Evolutionary conservation across 2,888 invertebrate genomes (phyloP).

Genomic region (Capitulum mitella): DNA sequence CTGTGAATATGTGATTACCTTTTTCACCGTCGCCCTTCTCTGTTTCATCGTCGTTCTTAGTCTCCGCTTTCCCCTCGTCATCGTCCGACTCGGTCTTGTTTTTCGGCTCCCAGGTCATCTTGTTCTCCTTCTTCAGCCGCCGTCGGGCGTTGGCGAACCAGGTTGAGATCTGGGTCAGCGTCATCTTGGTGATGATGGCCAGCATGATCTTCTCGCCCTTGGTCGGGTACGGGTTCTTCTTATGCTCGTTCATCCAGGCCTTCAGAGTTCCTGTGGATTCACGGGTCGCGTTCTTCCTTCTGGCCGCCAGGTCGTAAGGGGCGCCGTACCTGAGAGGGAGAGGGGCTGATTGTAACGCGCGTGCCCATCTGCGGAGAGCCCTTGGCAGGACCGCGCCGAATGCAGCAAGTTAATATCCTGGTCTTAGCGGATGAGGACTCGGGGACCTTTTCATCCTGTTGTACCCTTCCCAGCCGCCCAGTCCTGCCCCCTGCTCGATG

Average conservation of each 20-base stretch:
- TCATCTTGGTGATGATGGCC: constrained; percentile 93
- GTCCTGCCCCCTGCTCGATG: no score
- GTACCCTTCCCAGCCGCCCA: no score
- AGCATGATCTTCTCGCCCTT: constrained; percentile 94
- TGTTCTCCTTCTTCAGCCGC: constrained; percentile 91
- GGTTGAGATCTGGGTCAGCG: constrained; percentile 60
- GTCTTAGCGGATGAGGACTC: no score
- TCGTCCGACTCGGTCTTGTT: constrained; percentile 84
- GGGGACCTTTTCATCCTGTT: no score
- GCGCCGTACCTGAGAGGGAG: constrained; percentile 48
- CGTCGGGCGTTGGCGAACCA: constrained; percentile 91
- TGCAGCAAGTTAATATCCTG: no score
- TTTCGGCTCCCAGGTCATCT: constrained; percentile 95
- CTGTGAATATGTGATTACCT: constrained; percentile 3
- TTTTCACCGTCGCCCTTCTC: constrained; percentile 50
- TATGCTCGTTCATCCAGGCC: constrained; percentile 94
- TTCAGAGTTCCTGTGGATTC: constrained; percentile 96
- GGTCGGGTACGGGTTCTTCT: constrained; percentile 92
- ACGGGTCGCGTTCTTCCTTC: constrained; percentile 93
- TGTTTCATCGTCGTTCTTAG: constrained; percentile 75
- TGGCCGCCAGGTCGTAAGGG: constrained; percentile 78
- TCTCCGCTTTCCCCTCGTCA: constrained; percentile 70
- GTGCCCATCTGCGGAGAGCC: no score
- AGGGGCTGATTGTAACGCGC: no score
- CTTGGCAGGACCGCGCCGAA: no score